Base-by-base conservation (phyloP, 2,113 vertebrate genomes). In the Dissostichus mawsoni region DNA sequence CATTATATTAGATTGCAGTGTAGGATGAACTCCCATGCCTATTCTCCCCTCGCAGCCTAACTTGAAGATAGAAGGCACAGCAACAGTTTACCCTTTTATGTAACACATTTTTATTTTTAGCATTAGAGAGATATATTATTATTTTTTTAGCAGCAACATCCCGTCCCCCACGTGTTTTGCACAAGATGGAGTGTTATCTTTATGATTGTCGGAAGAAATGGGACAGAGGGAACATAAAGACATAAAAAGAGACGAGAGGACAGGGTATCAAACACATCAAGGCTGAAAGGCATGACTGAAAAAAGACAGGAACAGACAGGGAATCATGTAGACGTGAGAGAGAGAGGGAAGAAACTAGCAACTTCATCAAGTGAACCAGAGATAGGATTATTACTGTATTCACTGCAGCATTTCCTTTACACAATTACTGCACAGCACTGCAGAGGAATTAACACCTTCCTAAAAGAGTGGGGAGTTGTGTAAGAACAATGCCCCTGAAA, bases 81-180 rank as follows among this genome's bases (percentile, higher is more conserved):
- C 68, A 77, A 67, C 50, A 68, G 14, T 58, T 68, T 52, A 10
- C 58, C 67, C 80, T 78, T 88, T 79, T 87, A 87, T 89, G 74
- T 87, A 87, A 83, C 78, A 52, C 51, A 67, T 36, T 77, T 89
- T n/a, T 89, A 86, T 89, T 90, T 89, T 89, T 90, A 89, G 83
- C 80, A 59, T 29, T 47, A 59, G 51, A 68, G 13, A 71, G 69
- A 81, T 76, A 29, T 79, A 48, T 81, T 36, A 36, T 79, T 80
- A 64, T 76, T 85, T 76, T 64, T 87, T 89, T 66, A 76, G 71
- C 77, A 78, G 83, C 56, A 76, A 36, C 70, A 78, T 78, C 56
- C 72, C 63, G 23, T 20, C 81, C 69, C 55, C 69, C 69, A 80
- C 88, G 80, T 52, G 76, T 90, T 91, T 87, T 88, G 72, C 77